phyloP scores from a whole-genome alignment of 2,113 vertebrate species.

The Ptyas mucosa region DNA sequence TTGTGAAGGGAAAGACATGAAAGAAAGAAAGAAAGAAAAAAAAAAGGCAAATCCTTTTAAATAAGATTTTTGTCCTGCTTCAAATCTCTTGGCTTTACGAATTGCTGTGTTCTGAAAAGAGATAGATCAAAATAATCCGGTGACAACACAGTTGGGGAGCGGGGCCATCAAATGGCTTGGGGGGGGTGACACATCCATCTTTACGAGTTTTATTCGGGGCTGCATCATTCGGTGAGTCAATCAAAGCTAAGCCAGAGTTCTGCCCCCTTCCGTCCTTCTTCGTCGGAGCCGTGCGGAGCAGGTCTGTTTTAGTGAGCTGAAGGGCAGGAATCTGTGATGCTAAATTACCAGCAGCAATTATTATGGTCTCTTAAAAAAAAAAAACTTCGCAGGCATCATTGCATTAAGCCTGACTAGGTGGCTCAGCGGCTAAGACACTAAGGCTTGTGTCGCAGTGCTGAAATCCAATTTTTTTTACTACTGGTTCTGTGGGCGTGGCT shows the following conservation, averaged over 20 bases:
- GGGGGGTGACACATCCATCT: not conserved
- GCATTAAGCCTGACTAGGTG: not conserved
- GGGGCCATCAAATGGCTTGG: not conserved
- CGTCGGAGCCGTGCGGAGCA: no score
- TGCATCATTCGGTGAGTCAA: not conserved
- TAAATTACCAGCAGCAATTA: not conserved
- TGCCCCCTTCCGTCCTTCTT: not conserved
- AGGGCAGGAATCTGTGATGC: not conserved
- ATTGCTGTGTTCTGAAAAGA: constrained; percentile 20
- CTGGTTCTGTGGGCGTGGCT: no score
- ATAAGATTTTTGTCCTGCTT: constrained; percentile 40
- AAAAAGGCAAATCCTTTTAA: constrained; percentile 47
- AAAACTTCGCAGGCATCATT: not conserved
- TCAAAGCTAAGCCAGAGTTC: not conserved
- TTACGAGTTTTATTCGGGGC: not conserved
- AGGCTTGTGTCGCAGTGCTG: no score
- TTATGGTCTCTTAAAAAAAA: not conserved
- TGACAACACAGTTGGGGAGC: not conserved
- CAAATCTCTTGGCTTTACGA: constrained; percentile 33
- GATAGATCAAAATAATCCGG: not conserved
- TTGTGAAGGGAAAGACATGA: constrained; percentile 14
- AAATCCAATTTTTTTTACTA: no score
- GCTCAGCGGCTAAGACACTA: no score
- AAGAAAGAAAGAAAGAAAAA: no score
- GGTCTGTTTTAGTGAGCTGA: not conserved